Evolutionary conservation across 1,140 invertebrate genomes (phyloP).

Genomic region (Eufriesea mexicana): DNA sequence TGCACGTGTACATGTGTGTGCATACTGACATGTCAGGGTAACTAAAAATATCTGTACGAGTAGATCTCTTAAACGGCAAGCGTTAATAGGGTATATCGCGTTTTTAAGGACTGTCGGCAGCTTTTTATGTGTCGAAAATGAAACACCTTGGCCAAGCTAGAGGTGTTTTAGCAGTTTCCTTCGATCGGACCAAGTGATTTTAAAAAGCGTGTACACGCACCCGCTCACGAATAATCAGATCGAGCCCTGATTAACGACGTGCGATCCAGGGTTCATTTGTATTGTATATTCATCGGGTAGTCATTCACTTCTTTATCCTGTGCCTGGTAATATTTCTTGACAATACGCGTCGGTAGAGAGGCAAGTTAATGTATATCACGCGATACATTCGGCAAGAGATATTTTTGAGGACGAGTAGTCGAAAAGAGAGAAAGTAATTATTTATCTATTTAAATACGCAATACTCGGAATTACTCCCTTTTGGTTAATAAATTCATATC

Average conservation of each 20-base stretch:
- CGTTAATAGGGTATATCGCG: slow-evolving; percentile 57
- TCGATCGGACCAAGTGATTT: slow-evolving; percentile 48
- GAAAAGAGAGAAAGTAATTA: too few species aligned
- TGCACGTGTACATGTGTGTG: slow-evolving; percentile 63
- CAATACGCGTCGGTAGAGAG: too few species aligned
- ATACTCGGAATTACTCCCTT: too few species aligned
- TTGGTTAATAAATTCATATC: too few species aligned
- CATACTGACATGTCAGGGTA: slow-evolving; percentile 64
- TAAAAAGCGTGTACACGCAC: background rate
- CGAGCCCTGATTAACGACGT: slow-evolving; percentile 1
- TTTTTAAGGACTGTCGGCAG: slow-evolving; percentile 44
- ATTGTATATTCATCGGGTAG: too few species aligned
- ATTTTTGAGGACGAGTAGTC: too few species aligned
- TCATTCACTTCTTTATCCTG: too few species aligned
- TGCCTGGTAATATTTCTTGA: too few species aligned
- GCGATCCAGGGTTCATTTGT: background rate
- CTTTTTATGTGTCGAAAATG: slow-evolving; percentile 13
- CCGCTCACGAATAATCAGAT: background rate
- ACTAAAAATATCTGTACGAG: slow-evolving; percentile 56
- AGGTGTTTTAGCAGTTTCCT: slow-evolving; percentile 9
- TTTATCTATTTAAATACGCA: too few species aligned
- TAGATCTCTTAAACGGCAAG: slow-evolving; percentile 44
- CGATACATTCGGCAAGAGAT: too few species aligned
- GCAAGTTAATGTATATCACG: too few species aligned
- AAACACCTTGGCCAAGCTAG: background rate